A percentile compares a stretch with the other conserved stretches of the same genome.
phyloP scores from a whole-genome alignment of 2,797 vertebrate species.

The Neosalanx taihuensis region DNA sequence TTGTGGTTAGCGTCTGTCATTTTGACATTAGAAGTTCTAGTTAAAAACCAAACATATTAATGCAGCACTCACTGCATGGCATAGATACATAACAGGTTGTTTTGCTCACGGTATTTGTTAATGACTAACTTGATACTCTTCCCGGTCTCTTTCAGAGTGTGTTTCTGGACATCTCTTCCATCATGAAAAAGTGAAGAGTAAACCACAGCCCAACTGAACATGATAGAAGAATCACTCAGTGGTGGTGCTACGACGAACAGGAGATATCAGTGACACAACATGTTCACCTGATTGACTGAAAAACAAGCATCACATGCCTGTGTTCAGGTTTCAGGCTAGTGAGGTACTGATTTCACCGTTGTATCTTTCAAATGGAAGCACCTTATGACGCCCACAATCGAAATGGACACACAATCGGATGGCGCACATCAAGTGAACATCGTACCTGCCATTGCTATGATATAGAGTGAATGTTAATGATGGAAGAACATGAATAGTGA shows the following conservation, averaged over 20 bases:
- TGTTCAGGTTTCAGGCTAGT: conserved; percentile 30
- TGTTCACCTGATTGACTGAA: conserved; percentile 40
- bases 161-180: conserved; percentile 92
- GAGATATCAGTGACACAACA: conserved; percentile 53
- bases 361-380: conserved; percentile 51
- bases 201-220: conserved; percentile 1
- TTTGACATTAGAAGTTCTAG: neutral
- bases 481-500: conserved; percentile 13
- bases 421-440: conserved; percentile 15
- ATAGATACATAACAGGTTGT: no score
- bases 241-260: conserved; percentile 30
- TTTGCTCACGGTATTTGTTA: neutral
- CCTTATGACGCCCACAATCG: conserved; percentile 49
- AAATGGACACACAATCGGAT: neutral
- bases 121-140: conserved; percentile 1
- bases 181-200: conserved; percentile 88
- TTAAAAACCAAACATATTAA: neutral
- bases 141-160: conserved; percentile 82
- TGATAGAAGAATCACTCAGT: conserved; percentile 28
- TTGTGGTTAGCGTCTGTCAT: neutral
- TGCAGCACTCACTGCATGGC: neutral
- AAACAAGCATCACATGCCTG: conserved; percentile 19
- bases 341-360: conserved; percentile 28
- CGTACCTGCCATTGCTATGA: conserved; percentile 1
- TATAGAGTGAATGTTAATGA: conserved; percentile 15